These are phyloP conservation scores for Rhabdophis nuchalis DNA, from an alignment of 2,797 vertebrate species.

Conservation along the genomic window DNA sequence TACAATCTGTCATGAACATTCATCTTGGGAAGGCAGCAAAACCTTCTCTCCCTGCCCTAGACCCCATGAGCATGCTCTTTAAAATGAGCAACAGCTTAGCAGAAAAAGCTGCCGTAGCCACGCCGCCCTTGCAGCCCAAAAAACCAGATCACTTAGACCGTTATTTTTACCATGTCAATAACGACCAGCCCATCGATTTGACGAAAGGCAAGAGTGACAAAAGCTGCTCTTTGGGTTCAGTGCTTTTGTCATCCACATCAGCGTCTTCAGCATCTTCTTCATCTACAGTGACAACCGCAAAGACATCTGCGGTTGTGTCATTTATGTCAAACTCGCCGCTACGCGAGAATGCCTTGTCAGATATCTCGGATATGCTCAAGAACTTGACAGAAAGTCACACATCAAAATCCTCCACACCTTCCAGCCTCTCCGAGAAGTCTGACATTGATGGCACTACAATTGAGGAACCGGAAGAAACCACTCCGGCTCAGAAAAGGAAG, in stretches of 20 bases:
- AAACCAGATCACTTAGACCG: conserved; percentile 92
- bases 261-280: conserved; percentile 89
- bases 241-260: conserved; percentile 86
- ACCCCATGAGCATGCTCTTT: conserved; percentile 99
- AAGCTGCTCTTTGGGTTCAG: conserved; percentile 86
- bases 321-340: conserved; percentile 97
- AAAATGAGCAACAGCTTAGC: conserved; percentile 99
- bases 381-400: conserved; percentile 97
- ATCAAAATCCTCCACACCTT: conserved; percentile 96
- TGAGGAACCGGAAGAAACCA: conserved; percentile 92
- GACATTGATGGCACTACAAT: conserved; percentile 90
- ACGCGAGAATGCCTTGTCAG: conserved; percentile 97
- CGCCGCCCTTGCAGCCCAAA: conserved; percentile 90
- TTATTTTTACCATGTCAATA: conserved; percentile 92
- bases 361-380: conserved; percentile 99
- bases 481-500: conserved; percentile 96
- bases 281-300: conserved; percentile 87
- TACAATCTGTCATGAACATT: conserved; percentile 98
- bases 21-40: conserved; percentile 97
- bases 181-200: conserved; percentile 98
- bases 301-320: conserved; percentile 92
- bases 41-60: conserved; percentile 89
- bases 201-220: conserved; percentile 97
- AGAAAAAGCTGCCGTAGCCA: conserved; percentile 94
- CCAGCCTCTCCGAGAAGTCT: conserved; percentile 94